phyloP scores from a whole-genome alignment of 2,888 invertebrate genomes.

The Phrixothrix hirtus region DNA sequence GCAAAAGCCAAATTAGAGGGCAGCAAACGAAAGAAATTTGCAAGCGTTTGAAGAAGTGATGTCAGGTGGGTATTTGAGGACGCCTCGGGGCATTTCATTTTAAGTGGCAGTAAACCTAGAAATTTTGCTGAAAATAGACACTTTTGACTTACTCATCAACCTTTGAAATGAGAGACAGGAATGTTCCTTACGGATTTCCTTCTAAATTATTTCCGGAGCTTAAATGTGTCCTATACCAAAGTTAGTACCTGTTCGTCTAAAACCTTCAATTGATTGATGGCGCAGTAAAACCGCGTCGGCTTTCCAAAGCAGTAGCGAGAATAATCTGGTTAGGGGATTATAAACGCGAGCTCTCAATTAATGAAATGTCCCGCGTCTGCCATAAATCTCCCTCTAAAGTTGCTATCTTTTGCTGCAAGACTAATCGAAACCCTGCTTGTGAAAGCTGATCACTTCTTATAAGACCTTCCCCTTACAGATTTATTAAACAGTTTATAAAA shows the following conservation, averaged over 20 bases:
- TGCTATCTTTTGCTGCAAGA: conserved; percentile 33
- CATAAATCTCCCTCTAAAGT: conserved; percentile 36
- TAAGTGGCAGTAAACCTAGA: conserved; percentile 17
- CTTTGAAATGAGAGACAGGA: conserved; percentile 10
- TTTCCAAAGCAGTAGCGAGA: conserved; percentile 35
- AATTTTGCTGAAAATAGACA: conserved; percentile 22
- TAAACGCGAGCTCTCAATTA: conserved; percentile 43
- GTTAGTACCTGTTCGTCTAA: conserved; percentile 31
- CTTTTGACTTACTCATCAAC: conserved; percentile 14
- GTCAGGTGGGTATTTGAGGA: conserved; percentile 12
- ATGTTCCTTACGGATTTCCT: conserved; percentile 16
- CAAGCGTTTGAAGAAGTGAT: conserved; percentile 19
- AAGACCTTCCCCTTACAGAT: conserved; percentile 25
- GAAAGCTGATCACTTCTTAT: conserved; percentile 35
- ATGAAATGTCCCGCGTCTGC: conserved; percentile 42
- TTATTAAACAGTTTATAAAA: conserved; percentile 25
- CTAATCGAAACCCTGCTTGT: conserved; percentile 37
- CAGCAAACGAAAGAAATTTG: conserved; percentile 20
- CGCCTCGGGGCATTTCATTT: conserved; percentile 15
- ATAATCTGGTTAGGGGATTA: conserved; percentile 42
- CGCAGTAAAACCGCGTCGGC: conserved; percentile 36
- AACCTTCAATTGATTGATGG: conserved; percentile 41
- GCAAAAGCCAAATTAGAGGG: conserved; percentile 18
- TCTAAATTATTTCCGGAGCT: conserved; percentile 23
- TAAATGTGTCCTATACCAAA: conserved; percentile 26